These are phyloP conservation scores for Pantherophis guttatus DNA, from an alignment of 2,113 vertebrate species.

Conservation along the genomic window DNA sequence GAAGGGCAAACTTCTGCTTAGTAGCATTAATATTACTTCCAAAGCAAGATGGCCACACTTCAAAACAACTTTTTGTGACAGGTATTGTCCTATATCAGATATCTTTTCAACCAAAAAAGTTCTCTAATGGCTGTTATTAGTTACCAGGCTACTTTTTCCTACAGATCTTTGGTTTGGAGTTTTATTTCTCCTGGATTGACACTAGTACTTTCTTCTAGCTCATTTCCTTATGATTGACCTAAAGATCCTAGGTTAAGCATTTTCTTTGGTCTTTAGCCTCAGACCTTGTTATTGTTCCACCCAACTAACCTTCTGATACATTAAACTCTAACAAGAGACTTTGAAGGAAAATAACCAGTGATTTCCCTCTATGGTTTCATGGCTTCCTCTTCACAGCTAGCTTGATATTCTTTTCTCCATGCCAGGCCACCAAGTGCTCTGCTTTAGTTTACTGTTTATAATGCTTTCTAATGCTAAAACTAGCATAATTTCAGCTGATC, in stretches of 20 bases:
- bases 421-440: constrained; percentile 70
- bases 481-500: constrained; percentile 75
- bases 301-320: constrained; percentile 61
- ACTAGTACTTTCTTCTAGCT: constrained; percentile 57
- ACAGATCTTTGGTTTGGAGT: constrained; percentile 62
- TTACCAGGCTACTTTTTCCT: constrained; percentile 37
- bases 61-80: constrained; percentile 38
- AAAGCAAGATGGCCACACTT: constrained; percentile 27
- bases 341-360: constrained; percentile 31
- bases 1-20: constrained; percentile 1
- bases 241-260: constrained; percentile 79
- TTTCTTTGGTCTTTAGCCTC: constrained; percentile 72
- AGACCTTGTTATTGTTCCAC: constrained; percentile 69
- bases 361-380: constrained; percentile 68
- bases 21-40: constrained; percentile 34
- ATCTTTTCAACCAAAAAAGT: neutral
- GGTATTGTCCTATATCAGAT: constrained; percentile 40
- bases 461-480: constrained; percentile 81
- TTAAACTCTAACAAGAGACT: constrained; percentile 73
- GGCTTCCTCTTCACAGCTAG: constrained; percentile 64
- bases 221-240: constrained; percentile 77
- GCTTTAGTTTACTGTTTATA: constrained; percentile 83
- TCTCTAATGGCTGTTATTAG: constrained; percentile 59
- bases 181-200: constrained; percentile 53
- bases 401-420: constrained; percentile 66